A percentile compares a stretch with the other conserved stretches of the same genome.
Conservation (phyloP, 2,113 vertebrate species). For the Callorhinus ursinus region DNA sequence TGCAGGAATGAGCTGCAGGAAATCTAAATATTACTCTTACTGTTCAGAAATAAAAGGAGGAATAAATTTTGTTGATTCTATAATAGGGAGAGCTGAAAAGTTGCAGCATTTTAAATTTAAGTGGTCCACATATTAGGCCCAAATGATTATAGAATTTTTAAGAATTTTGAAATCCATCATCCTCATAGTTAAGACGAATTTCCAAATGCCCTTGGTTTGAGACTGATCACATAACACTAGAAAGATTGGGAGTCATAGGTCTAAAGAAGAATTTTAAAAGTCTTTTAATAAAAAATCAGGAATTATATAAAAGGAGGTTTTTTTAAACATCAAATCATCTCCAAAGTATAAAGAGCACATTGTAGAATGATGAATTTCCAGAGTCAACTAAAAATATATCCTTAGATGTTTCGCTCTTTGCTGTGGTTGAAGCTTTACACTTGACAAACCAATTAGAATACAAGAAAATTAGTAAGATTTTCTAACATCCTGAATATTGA, state of each 20-base stretch:
- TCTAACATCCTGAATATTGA: background rate
- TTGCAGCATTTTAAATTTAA: conserved; percentile 21
- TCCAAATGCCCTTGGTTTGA: background rate
- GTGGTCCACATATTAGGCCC: background rate
- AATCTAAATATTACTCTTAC: background rate
- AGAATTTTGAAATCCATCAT: conserved; percentile 7
- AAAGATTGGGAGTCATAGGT: background rate
- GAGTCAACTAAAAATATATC: background rate
- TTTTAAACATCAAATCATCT: background rate
- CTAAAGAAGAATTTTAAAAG: background rate
- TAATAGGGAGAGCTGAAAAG: conserved; percentile 12
- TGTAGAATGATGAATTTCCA: background rate
- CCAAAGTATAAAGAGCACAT: background rate
- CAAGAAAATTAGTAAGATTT: background rate
- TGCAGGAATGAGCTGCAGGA: background rate
- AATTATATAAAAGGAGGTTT: background rate
- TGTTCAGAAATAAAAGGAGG: background rate
- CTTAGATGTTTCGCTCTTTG: background rate
- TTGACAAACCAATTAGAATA: background rate
- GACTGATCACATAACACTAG: background rate
- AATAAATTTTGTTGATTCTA: conserved; percentile 4
- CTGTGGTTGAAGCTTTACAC: background rate
- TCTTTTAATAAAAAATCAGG: background rate
- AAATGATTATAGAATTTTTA: background rate
- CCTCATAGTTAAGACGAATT: background rate